Evolutionary conservation across 1,140 invertebrate genomes (phyloP), one percentile per base, ranked within the genome.

Genomic region (Stegodyphus dumicola): DNA sequence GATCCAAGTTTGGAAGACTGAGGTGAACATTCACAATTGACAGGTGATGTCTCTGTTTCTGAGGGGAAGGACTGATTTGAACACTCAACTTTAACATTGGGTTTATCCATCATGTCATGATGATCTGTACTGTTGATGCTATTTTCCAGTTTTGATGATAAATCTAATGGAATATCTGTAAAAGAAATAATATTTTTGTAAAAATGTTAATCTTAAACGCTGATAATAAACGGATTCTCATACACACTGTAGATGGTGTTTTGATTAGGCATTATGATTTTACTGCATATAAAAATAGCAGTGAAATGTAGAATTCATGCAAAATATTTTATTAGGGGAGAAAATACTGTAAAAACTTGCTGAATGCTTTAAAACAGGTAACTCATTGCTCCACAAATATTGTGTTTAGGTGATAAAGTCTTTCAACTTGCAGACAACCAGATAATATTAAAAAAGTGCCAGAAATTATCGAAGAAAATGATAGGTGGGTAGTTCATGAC

Each of bases 1-100:
- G 69, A 80, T 7, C 54, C 67, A 60, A 49, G 78, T 69, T 77
- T 85, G 81, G 81, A 85, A 85, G 81, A 85, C 81, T 67, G 65
- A 17, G 81, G 81, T 13, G 81, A 76, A 56, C 67, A 77, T 66
- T 85, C 73, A 52, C 64, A 33, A 51, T 74, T 76, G 18, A 60
- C 74, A 70, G 74, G 73, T 75, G 18, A 48, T n/a, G 53, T 56
- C 33, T 77, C 81, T 54, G 56, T 48, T 70, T 76, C 81, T 6
- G 71, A 76, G 56, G 64, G 52, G 17, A 76, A 54, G 15, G 7
- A 67, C 17, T 67, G 15, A 56, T 79, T 66, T 17, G 13, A 17
- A 18, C 71, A 74, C 0, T 74, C 71, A 74, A 15, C 33, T 54
- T 17, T 74, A 17, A 11, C 52, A 54, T 6, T n/a, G 17, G 48